Percentiles rank a stretch among this genome's conserved stretches.
Evolutionary conservation across 1,140 invertebrate species (phyloP).

Genomic region (Lepeophtheirus salmonis): DNA sequence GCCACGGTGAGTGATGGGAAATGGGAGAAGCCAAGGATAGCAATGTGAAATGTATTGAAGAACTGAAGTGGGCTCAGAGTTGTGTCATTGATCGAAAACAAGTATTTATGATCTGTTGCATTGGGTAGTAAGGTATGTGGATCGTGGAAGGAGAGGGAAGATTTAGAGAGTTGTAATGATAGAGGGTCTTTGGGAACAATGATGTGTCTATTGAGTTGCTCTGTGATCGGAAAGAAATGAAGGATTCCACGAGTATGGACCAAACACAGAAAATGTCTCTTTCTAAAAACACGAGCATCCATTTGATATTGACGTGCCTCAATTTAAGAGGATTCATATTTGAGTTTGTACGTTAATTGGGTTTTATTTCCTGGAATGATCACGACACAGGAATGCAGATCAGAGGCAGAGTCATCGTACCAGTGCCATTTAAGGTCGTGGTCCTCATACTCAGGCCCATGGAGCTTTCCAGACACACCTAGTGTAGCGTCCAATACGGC

Average conservation of each 20-base stretch:
- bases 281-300: background rate
- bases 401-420: background rate
- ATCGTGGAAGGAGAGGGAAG: background rate
- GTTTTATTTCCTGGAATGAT: background rate
- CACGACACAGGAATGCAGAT: background rate
- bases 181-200: background rate
- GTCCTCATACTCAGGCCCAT: background rate
- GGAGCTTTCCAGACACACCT: background rate
- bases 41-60: background rate
- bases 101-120: background rate
- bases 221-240: background rate
- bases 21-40: background rate
- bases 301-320: background rate
- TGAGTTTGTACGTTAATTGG: background rate
- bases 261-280: background rate
- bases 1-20: background rate
- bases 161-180: background rate
- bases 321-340: background rate
- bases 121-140: background rate
- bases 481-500: background rate
- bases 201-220: background rate
- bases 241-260: background rate
- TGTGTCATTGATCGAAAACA: background rate
- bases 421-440: background rate
- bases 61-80: background rate